Evolutionary conservation across 2,113 vertebrate genomes (phyloP).

Genomic region (Orcinus orca): DNA sequence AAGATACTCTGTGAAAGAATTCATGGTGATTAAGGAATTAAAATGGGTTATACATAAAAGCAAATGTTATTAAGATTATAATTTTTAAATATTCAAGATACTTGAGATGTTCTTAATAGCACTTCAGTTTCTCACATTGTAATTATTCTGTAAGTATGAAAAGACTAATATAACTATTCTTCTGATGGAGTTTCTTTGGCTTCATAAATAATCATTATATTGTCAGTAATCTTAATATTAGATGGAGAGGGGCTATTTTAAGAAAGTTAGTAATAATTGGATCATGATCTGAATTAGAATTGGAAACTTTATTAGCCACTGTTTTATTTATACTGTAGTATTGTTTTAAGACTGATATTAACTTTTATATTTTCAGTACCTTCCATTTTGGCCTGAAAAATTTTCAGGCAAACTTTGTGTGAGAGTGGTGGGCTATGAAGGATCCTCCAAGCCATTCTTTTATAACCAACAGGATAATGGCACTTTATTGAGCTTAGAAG

Average conservation of each 20-base stretch:
- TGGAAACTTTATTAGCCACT: neutral
- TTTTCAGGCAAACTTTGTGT: constrained; percentile 90
- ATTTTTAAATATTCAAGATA: neutral
- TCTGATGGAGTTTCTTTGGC: neutral
- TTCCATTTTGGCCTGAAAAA: constrained; percentile 97
- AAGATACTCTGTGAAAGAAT: neutral
- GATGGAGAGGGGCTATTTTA: neutral
- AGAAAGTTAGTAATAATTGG: neutral
- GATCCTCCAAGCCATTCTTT: constrained; percentile 88
- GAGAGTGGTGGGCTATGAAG: constrained; percentile 89
- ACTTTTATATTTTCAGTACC: constrained; percentile 84
- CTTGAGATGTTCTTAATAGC: neutral
- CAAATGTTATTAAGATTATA: neutral
- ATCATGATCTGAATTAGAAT: neutral
- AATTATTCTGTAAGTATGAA: neutral
- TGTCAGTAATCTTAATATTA: neutral
- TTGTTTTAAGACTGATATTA: neutral
- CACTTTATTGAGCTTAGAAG: constrained; percentile 90
- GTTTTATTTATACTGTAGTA: neutral
- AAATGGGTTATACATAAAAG: neutral
- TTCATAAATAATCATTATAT: neutral
- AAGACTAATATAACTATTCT: neutral
- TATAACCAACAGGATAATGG: constrained; percentile 93
- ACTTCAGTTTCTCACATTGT: neutral
- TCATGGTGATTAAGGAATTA: neutral